Conservation (phyloP, 2,888 invertebrate genomes). For the Leptinotarsa rubiginosa region DNA sequence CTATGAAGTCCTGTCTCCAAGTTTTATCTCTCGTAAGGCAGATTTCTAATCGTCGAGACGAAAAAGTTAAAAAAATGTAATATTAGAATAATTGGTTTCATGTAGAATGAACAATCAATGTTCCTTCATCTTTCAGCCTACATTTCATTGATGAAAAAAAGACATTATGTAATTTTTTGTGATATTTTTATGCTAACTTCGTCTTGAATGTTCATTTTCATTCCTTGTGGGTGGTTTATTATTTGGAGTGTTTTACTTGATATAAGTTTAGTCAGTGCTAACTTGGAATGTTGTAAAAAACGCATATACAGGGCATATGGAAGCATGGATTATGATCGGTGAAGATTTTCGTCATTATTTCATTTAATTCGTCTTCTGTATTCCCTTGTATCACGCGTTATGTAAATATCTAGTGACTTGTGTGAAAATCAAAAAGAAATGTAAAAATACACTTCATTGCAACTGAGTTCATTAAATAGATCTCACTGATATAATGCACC, state of each 20-base stretch:
- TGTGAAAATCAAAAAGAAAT: conserved; percentile 3
- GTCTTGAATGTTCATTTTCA: conserved; percentile 24
- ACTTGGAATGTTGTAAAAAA: conserved; percentile 26
- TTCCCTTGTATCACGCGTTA: background rate
- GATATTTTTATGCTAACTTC: conserved; percentile 29
- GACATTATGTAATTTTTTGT: conserved; percentile 40
- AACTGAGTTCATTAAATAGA: background rate
- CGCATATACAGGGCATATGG: background rate
- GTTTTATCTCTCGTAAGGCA: too few species aligned
- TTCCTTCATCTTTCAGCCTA: conserved; percentile 25
- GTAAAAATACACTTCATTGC: too few species aligned
- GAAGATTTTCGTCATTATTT: background rate
- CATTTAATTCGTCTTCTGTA: background rate
- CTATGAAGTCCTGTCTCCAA: too few species aligned
- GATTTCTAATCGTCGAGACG: background rate
- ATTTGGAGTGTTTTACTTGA: conserved; percentile 9
- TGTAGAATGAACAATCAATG: background rate
- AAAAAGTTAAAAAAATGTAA: background rate
- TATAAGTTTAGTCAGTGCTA: conserved; percentile 38
- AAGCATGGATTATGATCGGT: background rate
- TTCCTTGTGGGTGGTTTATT: conserved; percentile 23
- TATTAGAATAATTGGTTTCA: background rate
- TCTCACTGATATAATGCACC: background rate
- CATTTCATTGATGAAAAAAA: conserved; percentile 32
- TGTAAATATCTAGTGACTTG: conserved; percentile 12